Evolutionary conservation across 2,113 vertebrate genomes (phyloP).

Genomic region (Progne subis): DNA sequence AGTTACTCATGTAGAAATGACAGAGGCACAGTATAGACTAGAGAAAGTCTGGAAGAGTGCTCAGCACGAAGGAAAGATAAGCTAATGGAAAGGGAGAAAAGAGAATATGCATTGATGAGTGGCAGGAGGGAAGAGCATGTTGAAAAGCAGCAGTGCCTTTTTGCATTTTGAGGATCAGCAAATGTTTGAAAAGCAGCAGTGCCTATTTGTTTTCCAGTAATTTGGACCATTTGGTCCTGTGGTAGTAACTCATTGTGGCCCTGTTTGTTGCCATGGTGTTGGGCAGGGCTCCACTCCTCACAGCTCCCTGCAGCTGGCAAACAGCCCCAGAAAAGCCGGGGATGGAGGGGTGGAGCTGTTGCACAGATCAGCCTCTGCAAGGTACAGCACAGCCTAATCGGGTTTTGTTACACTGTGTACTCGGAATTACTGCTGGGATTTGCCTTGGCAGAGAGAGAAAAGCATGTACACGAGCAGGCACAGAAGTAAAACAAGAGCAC

Average conservation of each 20-base stretch:
- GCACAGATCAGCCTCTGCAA: not conserved
- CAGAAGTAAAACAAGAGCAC: conserved; percentile 16
- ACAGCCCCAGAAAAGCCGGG: not conserved
- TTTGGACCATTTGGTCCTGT: not conserved
- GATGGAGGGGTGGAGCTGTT: conserved; percentile 11
- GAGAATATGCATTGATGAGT: not conserved
- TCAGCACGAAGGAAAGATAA: not conserved
- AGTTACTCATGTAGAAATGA: not conserved
- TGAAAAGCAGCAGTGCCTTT: not conserved
- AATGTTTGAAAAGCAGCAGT: not conserved
- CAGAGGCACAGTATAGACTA: not conserved
- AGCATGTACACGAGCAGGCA: not conserved
- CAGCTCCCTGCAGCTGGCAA: not conserved
- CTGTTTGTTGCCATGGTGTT: not conserved
- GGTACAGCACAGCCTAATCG: not conserved
- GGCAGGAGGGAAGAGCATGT: not conserved
- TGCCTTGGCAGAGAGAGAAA: not conserved
- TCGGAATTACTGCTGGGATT: conserved; percentile 46
- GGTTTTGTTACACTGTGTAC: conserved; percentile 11
- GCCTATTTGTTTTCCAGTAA: not conserved
- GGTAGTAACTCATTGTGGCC: not conserved
- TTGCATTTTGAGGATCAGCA: not conserved
- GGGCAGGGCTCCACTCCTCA: not conserved
- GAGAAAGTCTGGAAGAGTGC: not conserved
- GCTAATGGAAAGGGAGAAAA: not conserved